phyloP scores from a whole-genome alignment of 2,113 vertebrate species.

The Melanerpes formicivorus region DNA sequence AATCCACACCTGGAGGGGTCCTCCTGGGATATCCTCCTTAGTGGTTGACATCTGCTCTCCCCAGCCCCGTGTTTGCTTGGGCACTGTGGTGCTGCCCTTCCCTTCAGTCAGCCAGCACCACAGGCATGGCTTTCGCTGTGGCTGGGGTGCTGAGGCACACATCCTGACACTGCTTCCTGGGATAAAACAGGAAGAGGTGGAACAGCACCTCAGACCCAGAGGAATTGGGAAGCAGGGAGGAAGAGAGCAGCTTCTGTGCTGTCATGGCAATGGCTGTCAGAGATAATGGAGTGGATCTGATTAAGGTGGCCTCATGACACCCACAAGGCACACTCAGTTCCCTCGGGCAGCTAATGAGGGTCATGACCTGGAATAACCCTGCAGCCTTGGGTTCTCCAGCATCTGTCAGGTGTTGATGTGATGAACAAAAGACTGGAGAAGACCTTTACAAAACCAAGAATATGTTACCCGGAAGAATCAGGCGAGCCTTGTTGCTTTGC shows the following conservation, averaged over 20 bases:
- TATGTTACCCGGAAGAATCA: neutral
- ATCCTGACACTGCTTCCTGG: neutral
- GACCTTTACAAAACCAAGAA: neutral
- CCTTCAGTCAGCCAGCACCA: neutral
- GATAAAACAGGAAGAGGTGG: neutral
- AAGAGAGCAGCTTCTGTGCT: constrained; percentile 26
- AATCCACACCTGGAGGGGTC: neutral
- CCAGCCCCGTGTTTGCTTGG: neutral
- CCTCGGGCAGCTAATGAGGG: neutral
- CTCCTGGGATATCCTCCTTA: neutral
- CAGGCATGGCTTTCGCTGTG: neutral
- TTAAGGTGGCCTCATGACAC: neutral
- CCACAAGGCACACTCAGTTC: neutral
- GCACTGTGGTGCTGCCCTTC: neutral
- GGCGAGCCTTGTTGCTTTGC: neutral
- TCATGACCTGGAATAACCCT: neutral
- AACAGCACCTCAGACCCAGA: neutral
- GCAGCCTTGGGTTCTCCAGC: neutral
- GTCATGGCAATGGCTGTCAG: constrained; percentile 19
- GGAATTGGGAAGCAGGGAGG: neutral
- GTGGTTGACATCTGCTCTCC: neutral
- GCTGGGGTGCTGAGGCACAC: neutral
- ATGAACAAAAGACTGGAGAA: neutral
- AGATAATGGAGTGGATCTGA: constrained; percentile 4
- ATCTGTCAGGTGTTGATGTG: neutral